A percentile compares a stretch with the other conserved stretches of the same genome.
Evolutionary conservation across 2,113 vertebrate genomes (phyloP).

Genomic region (Petromus typicus): DNA sequence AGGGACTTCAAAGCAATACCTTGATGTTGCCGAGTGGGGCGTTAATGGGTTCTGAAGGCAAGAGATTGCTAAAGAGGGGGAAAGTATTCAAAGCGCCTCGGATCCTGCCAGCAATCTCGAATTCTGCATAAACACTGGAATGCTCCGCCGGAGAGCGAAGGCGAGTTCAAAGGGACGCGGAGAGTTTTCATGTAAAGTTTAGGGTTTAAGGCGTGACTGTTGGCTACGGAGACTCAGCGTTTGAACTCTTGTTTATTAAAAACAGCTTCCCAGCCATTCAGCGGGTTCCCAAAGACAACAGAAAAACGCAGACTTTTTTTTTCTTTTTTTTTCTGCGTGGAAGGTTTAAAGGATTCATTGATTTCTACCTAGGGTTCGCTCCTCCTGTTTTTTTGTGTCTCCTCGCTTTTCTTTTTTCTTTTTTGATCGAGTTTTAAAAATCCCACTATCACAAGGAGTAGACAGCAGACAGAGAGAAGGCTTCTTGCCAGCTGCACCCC

Average conservation of each 20-base stretch:
- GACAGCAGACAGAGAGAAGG: neutral
- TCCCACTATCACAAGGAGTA: slow-evolving; percentile 25
- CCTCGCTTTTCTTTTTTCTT: neutral
- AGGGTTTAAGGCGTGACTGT: slow-evolving; percentile 91
- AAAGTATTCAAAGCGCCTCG: slow-evolving; percentile 93
- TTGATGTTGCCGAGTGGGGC: slow-evolving; percentile 95
- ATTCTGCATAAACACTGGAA: slow-evolving; percentile 94
- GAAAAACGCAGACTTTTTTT: slow-evolving; percentile 72
- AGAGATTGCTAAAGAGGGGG: slow-evolving; percentile 91
- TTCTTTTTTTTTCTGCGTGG: slow-evolving; percentile 54
- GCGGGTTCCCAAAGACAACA: slow-evolving; percentile 87
- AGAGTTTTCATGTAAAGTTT: slow-evolving; percentile 93
- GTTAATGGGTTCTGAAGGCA: slow-evolving; percentile 97
- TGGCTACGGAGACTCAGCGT: slow-evolving; percentile 87
- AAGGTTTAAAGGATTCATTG: slow-evolving; percentile 83
- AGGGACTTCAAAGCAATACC: slow-evolving; percentile 97
- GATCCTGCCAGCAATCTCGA: slow-evolving; percentile 94
- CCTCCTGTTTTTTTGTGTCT: neutral
- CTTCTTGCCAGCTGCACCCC: neutral
- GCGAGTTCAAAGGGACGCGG: slow-evolving; percentile 89
- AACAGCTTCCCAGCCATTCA: slow-evolving; percentile 89
- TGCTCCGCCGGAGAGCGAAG: slow-evolving; percentile 88
- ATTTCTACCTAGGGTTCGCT: slow-evolving; percentile 81
- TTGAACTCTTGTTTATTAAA: slow-evolving; percentile 92
- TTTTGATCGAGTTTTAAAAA: slow-evolving; percentile 64